Conservation (phyloP, 2,113 vertebrate species). For the Leiothrix lutea region DNA sequence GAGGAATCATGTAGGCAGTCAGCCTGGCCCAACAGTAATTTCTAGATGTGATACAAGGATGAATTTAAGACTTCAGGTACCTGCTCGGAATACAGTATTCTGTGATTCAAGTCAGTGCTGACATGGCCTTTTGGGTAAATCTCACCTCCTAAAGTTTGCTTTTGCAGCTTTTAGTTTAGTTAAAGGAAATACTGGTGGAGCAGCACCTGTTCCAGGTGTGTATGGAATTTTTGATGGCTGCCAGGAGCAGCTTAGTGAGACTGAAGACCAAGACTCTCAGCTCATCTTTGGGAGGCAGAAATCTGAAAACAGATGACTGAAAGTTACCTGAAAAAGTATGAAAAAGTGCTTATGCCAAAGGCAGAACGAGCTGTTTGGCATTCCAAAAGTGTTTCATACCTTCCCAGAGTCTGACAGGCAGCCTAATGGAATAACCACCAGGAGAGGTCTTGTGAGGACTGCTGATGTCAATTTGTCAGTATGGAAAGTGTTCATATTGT, state of each 20-base stretch:
- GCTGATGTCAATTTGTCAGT: background rate
- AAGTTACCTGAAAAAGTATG: background rate
- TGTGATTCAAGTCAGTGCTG: background rate
- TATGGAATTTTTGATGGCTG: background rate
- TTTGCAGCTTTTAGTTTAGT: background rate
- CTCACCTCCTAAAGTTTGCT: background rate
- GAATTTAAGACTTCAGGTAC: background rate
- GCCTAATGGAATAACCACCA: background rate
- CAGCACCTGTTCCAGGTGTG: background rate
- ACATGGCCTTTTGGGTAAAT: background rate
- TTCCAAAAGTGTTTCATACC: background rate
- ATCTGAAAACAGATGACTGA: background rate
- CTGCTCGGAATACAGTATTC: background rate
- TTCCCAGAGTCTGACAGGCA: background rate
- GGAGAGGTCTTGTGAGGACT: background rate
- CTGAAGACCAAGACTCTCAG: background rate
- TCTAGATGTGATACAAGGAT: background rate
- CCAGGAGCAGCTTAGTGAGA: background rate
- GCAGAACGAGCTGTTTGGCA: background rate
- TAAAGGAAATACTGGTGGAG: background rate
- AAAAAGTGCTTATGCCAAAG: background rate
- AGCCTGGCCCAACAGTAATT: background rate
- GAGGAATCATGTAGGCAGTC: background rate
- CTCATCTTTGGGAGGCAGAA: background rate
- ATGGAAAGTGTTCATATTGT: background rate